phyloP scores from a whole-genome alignment of 2,888 invertebrate genomes.

The Lepidochitona cinerea region DNA sequence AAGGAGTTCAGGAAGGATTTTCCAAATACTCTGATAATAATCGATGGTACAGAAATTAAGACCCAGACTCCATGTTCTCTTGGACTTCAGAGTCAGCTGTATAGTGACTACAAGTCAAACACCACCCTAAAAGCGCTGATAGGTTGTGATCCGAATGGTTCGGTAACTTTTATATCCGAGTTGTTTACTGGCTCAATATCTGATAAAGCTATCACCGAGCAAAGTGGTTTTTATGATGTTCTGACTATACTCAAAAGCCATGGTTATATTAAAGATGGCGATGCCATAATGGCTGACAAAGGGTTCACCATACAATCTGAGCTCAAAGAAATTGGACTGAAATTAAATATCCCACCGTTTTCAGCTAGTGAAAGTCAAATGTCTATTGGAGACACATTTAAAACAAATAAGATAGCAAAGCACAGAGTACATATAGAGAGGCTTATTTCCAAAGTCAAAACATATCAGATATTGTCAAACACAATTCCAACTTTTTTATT shows the following conservation, averaged over 20 bases:
- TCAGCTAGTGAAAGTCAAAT: background rate
- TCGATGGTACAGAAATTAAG: conserved; percentile 30
- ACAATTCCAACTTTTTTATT: background rate
- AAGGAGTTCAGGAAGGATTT: conserved; percentile 19
- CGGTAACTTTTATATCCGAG: conserved; percentile 19
- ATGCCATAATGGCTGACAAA: background rate
- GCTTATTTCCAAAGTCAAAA: background rate
- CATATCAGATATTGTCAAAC: background rate
- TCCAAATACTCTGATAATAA: conserved; percentile 21
- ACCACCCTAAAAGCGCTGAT: conserved; percentile 20
- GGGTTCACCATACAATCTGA: background rate
- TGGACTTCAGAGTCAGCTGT: background rate
- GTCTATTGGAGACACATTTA: background rate
- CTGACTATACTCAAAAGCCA: background rate
- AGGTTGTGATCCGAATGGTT: conserved; percentile 23
- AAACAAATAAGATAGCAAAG: background rate
- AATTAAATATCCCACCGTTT: background rate
- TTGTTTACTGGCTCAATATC: conserved; percentile 18
- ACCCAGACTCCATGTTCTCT: conserved; percentile 20
- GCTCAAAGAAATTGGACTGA: background rate
- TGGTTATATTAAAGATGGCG: background rate
- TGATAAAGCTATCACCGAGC: background rate
- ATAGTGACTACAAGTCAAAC: conserved; percentile 8
- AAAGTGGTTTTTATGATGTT: background rate
- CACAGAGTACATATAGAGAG: conserved; percentile 2